Conservation (phyloP, 2,888 invertebrate species). For the Melinaea menophilus region DNA sequence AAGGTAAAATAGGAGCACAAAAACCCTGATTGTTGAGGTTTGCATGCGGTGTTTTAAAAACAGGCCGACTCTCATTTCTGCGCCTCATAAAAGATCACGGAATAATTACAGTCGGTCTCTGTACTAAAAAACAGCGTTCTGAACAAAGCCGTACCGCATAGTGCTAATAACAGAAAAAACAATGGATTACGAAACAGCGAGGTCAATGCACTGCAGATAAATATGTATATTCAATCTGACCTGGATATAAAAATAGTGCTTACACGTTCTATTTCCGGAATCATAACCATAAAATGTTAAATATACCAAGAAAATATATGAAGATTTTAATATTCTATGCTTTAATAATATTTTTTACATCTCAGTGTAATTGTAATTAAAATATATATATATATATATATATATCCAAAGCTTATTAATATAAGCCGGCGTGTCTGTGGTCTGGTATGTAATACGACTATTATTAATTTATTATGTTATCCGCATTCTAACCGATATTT, state of each 20-base stretch:
- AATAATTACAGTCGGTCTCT: constrained; percentile 23
- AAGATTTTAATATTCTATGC: no score
- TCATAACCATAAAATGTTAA: not conserved
- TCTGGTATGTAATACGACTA: no score
- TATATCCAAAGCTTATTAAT: not conserved
- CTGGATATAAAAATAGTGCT: constrained; percentile 14
- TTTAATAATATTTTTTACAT: no score
- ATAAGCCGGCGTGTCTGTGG: not conserved
- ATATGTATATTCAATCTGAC: constrained; percentile 18
- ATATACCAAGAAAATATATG: no score
- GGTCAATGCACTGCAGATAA: constrained; percentile 51
- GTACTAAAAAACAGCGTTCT: constrained; percentile 16
- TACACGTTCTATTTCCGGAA: constrained; percentile 11
- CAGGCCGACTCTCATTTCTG: constrained; percentile 18
- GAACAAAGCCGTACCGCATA: constrained; percentile 35
- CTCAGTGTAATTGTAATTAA: no score
- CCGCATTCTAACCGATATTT: constrained; percentile 7
- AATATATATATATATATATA: no score
- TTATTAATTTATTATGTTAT: constrained; percentile 8
- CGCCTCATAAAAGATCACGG: constrained; percentile 22
- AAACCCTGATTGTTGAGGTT: not conserved
- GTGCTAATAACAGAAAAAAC: constrained; percentile 46
- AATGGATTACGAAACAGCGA: constrained; percentile 55
- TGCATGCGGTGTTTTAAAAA: constrained; percentile 3
- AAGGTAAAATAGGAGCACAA: constrained; percentile 2